Base-by-base conservation (phyloP, 2,113 vertebrate genomes). In the Lampris incognitus region DNA sequence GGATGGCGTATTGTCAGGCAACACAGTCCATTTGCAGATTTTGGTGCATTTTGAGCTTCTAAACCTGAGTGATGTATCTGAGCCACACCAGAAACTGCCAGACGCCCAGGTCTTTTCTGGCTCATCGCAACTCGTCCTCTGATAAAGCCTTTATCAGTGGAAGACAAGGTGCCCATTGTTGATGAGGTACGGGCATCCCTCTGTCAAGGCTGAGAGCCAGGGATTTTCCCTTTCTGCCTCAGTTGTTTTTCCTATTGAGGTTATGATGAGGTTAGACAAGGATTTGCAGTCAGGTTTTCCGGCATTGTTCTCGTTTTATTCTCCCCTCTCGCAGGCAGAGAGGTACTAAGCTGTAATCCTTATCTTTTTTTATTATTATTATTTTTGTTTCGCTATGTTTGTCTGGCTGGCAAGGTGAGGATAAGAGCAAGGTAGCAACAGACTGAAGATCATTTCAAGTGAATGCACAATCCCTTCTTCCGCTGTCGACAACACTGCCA, bases 221-320 rank as follows among this genome's bases (percentile, higher is more conserved):
- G 67, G 78, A 78, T 81, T 82, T 77, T 51, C 41, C 56, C 37
- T 67, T 57, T 72, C 72, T 57, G 76, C 51, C 58, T 82, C 59
- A 51, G 38, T 78, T 81, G 68, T 88, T 73, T 74, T 41, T 61
- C 67, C 85, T 24, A 24, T 70, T 83, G 81, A 86, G 89, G 83
- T 85, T 81, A 76, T 85, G 85, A 87, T 87, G 76, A 88, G 86
- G 79, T 86, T 85, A 82, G 74, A 24, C 9, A 9, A 83, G 84
- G 82, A 87, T 88, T 87, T 84, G 62, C 58, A 39, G 67, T 74
- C 68, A 71, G 66, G 39, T 61, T 48, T 44, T 54, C 40, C 54
- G 65, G 49, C 78, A 74, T 84, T 82, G 85, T 87, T 81, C 78
- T 72, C 46, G 41, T 79, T 61, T 24, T 65, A 6, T 24, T 46